Evolutionary conservation across 1,140 invertebrate genomes (phyloP), one percentile per base, ranked within the genome.

Genomic region (Drosophila sturtevanti): DNA sequence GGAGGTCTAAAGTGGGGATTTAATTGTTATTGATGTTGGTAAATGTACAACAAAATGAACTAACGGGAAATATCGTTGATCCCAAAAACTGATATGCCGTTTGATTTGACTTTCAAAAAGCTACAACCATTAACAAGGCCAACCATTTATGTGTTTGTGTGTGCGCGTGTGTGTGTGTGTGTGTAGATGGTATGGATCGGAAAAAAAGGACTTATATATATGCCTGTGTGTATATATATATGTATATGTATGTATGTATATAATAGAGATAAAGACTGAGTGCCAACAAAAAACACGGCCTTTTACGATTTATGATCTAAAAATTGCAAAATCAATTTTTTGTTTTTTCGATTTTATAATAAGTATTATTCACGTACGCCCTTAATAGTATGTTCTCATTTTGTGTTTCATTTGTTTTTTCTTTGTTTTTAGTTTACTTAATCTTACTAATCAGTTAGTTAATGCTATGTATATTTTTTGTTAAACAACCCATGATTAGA

Each of bases 401-500:
- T 51, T 75, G n/a, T 69, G 24, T 54, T 9, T 58, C 48, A 11
- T 64, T 14, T 55, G 63, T 52, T 41, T 60, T 31, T 63, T 34
- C 35, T 48, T 31, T 31, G 18, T 61, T 72, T 79, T 84, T 77
- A 84, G 68, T 84, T 72, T 68, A 63, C 72, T 77, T 87, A 87
- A 64, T 62, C 60, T 63, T 84, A 87, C 24, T 89, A 87, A 74
- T 87, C 64, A 70, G 64, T 73, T 89, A 70, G 64, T 73, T 89
- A 84, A 87, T 89, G 70, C 84, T 84, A 87, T 84, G 72, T 89
- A 87, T 82, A 68, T 56, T 63, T 24, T 75, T 63, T 64, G 66
- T 87, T 89, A 79, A 89, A 89, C 84, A 89, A 89, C 84, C 84
- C 85, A 89, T 89, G 84, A 89, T 89, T 89, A 89, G 84, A 89